A percentile compares a stretch with the other conserved stretches of the same genome.
Evolutionary conservation across 2,888 invertebrate species (phyloP).

Genomic region (Ferdinandea cuprea): DNA sequence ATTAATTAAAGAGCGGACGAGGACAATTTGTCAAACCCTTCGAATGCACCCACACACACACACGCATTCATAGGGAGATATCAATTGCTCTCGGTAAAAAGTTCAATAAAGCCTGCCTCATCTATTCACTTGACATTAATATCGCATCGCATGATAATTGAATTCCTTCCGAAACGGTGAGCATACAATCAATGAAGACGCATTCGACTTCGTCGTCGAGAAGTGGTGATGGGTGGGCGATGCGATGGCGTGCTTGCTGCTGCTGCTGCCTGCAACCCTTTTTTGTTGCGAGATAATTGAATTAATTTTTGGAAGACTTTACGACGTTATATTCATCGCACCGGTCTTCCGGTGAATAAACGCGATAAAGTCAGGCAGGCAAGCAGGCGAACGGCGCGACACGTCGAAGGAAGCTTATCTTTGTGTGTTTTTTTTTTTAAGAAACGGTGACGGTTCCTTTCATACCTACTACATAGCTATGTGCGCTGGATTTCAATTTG

Average conservation of each 20-base stretch:
- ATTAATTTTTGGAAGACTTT: constrained; percentile 51
- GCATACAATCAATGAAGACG: constrained; percentile 35
- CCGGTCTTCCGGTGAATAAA: constrained; percentile 50
- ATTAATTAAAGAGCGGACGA: constrained; percentile 25
- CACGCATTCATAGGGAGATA: constrained; percentile 4
- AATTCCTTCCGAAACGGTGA: constrained; percentile 55
- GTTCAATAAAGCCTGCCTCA: constrained; percentile 23
- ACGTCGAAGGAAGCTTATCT: constrained; percentile 49
- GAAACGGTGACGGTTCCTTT: constrained; percentile 27
- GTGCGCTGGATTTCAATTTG: constrained; percentile 61
- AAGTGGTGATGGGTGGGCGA: neutral
- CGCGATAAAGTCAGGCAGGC: constrained; percentile 41
- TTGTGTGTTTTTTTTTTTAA: constrained; percentile 27
- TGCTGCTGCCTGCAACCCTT: constrained; percentile 41
- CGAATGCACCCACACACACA: too few species aligned
- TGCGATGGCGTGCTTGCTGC: neutral
- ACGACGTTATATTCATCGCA: constrained; percentile 28
- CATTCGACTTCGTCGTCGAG: constrained; percentile 18
- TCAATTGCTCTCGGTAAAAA: constrained; percentile 7
- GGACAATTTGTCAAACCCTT: constrained; percentile 9
- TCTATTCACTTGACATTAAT: constrained; percentile 49
- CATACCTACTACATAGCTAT: constrained; percentile 14
- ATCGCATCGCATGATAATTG: constrained; percentile 60
- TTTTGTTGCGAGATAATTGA: constrained; percentile 49
- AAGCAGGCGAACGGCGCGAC: constrained; percentile 3